Conservation (phyloP, 2,888 invertebrate species). For the Anodontia alba region DNA sequence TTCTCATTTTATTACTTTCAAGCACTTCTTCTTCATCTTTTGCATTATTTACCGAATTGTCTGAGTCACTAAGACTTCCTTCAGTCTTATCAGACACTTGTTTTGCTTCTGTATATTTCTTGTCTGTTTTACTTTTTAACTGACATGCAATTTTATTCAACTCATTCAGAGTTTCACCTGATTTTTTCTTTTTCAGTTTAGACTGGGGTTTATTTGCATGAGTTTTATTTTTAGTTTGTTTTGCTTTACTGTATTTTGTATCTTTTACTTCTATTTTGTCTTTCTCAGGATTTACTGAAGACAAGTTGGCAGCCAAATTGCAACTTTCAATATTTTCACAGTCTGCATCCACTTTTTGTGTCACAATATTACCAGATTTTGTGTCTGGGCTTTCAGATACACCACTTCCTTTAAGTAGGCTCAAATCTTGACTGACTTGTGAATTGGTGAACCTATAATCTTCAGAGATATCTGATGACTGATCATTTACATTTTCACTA, state of each 20-base stretch:
- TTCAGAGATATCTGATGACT: not conserved
- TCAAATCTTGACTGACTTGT: not conserved
- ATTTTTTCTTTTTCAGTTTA: no score
- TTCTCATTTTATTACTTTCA: not conserved
- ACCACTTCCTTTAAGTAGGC: no score
- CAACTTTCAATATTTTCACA: not conserved
- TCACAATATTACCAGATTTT: no score
- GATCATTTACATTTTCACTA: not conserved
- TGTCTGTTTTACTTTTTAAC: not conserved
- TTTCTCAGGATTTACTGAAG: no score
- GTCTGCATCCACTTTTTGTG: not conserved
- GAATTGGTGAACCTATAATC: slow-evolving; percentile 8
- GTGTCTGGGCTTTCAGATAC: no score
- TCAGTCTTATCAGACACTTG: not conserved
- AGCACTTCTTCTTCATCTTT: not conserved
- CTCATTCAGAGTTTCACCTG: no score
- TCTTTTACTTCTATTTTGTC: no score
- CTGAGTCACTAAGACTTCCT: not conserved
- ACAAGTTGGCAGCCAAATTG: no score
- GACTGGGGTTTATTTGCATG: no score
- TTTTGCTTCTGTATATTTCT: not conserved
- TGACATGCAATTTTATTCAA: no score
- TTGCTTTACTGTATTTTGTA: no score
- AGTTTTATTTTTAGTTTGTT: no score
- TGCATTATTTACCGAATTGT: not conserved